Base-by-base conservation (phyloP, 2,797 vertebrate genomes). In the Tapera naevia region DNA sequence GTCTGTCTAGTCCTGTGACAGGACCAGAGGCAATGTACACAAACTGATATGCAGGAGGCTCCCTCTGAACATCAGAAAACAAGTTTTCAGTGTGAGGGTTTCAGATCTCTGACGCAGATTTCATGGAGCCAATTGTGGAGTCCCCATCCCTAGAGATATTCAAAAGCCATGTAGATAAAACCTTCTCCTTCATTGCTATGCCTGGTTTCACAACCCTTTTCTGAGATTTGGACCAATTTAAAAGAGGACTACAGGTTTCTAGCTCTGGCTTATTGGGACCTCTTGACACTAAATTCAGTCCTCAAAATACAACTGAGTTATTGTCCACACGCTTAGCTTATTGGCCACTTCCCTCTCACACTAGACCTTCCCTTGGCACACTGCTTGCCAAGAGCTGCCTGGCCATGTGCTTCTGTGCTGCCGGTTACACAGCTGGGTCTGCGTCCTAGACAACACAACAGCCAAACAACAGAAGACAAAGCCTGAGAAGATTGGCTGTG, bases 41-140 rank as follows among this genome's bases (percentile, higher is more conserved):
- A 54, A 51, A 53, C 18, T 19, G 74, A 60, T 13, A 65, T 54
- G 58, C 8, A 25, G 25, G 43, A 76, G 5, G 15, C 27, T 73
- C 22, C 18, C 10, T 67, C 21, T 53, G 51, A 64, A 57, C 3
- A 46, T 51, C n/a, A 75, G 28, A 24, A 53, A 64, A 81, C 12
- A 5, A 21, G 64, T 69, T 57, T 74, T 54, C 39, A 17, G 37
- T 51, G 14, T 67, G 23, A 37, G 17, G 11, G 39, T 62, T 23
- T 80, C 24, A 2, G 5, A 75, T n/a, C 28, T 25, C 64, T 64
- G n/a, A n/a, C 30, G 64, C 17, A 39, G 15, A 23, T 62, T 86
- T 75, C 10, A 37, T 0, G 2, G 37, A 86, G 64, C 21, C 1
- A 0, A 0, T 9, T 50, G 17, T 64, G 58, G 33, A 41, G 7